Base-by-base conservation (phyloP, 1,140 invertebrate species). In the Drosophila ogumai region DNA sequence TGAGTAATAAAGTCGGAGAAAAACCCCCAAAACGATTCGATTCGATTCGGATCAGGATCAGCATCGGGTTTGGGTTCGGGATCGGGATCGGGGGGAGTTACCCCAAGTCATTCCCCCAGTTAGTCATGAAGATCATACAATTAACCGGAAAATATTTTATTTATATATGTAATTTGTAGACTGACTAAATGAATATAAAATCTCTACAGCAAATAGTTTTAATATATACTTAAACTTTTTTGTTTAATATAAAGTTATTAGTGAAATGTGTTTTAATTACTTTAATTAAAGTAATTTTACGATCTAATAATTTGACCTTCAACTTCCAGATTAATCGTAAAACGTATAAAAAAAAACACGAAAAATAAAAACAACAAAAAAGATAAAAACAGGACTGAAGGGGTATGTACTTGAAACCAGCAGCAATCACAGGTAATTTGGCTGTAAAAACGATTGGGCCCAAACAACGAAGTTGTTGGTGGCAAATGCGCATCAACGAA, bases 401-500 rank as follows among this genome's bases (percentile, higher is more conserved):
- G 38, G 5, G 28, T 59, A 22, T 9, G 28, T 31, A 61, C 28
- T 64, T 28, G 58, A 63, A 61, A 13, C 28, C 28, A 31, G 40
- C 31, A 13, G 31, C 56, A 65, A 65, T 61, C 56, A 63, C 28
- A 15, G 61, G 57, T 61, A 43, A 61, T 61, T 43, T 32, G 31
- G 61, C 19, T 61, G 38, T 65, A 61, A 65, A 65, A 61, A 15
- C 61, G 38, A 44, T 61, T 65, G 22, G 52, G 4, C 28, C 54
- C 55, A 43, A 43, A 34, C 61, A 61, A 38, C 34, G 0, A 54
- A 43, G 61, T 60, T 32, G 38, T 60, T 43, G 38, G 36, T 10
- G 17, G 36, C 56, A 43, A 65, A 61, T 65, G 61, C 61, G 61
- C 61, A 65, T 64, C 60, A 22, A 31, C 55, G 12, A 64, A 64